These are phyloP conservation scores for Lophotis ruficrista DNA, from an alignment of 2,113 vertebrate genomes.

Conservation along the genomic window DNA sequence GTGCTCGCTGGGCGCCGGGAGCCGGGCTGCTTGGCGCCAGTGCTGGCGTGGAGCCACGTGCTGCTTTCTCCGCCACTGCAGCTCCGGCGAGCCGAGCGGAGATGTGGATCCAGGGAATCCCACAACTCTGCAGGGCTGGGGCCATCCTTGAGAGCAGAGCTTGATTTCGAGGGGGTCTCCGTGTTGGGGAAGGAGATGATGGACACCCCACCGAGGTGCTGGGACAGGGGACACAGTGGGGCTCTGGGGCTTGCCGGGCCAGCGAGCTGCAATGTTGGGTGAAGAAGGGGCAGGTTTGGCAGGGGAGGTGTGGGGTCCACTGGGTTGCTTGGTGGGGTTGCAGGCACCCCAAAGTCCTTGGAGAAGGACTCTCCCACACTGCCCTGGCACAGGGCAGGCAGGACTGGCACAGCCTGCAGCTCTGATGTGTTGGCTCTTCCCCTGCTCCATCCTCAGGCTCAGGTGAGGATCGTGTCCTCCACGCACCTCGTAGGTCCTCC, in stretches of 20 bases:
- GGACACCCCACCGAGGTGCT: fast-evolving
- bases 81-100: neutral
- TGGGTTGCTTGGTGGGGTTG: fast-evolving
- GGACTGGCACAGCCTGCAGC: neutral
- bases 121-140: neutral
- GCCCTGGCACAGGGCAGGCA: fast-evolving
- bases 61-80: neutral
- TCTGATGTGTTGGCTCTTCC: neutral
- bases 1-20: neutral
- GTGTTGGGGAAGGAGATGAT: fast-evolving
- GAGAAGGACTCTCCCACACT: fast-evolving
- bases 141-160: neutral
- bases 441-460: neutral
- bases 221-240: fast-evolving
- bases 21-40: constrained; percentile 47
- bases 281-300: neutral
- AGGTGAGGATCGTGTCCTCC: fast-evolving
- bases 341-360: fast-evolving
- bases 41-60: neutral
- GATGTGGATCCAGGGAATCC: neutral
- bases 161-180: neutral
- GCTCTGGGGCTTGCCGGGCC: neutral
- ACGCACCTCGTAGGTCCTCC: fast-evolving
- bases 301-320: neutral
- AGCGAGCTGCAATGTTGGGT: fast-evolving